phyloP scores from a whole-genome alignment of 2,113 vertebrate genomes.

The Indicator indicator region DNA sequence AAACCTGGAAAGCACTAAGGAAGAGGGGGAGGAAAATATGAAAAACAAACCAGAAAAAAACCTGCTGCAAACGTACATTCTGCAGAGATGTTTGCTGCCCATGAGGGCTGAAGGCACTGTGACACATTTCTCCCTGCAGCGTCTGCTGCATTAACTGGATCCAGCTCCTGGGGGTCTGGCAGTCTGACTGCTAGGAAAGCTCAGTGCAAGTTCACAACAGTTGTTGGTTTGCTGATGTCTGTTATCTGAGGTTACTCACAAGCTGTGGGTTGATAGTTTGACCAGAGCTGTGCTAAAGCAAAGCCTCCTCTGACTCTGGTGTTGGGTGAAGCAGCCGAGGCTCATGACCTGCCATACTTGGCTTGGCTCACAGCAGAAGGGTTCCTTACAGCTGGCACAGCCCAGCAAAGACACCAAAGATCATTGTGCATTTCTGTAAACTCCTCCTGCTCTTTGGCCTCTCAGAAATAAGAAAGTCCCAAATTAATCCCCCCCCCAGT shows the following conservation, averaged over 20 bases:
- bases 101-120: neutral
- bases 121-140: neutral
- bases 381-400: neutral
- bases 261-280: neutral
- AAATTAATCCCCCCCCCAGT: neutral
- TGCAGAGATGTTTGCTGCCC: neutral
- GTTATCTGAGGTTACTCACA: neutral
- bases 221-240: neutral
- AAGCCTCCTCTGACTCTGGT: neutral
- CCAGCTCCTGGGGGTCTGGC: neutral
- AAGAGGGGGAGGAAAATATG: neutral
- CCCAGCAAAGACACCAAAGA: neutral
- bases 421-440: fast-evolving
- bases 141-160: neutral
- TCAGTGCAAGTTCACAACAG: neutral
- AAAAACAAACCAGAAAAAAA: neutral
- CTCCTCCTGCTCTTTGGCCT: neutral
- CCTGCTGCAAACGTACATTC: neutral
- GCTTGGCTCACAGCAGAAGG: neutral
- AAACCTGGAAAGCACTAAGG: slow-evolving; percentile 59
- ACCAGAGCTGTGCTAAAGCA: neutral
- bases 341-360: fast-evolving
- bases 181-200: neutral
- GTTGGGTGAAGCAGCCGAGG: fast-evolving
- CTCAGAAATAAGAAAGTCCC: neutral